Conservation (phyloP, 2,113 vertebrate species). For the Papio anubis region DNA sequence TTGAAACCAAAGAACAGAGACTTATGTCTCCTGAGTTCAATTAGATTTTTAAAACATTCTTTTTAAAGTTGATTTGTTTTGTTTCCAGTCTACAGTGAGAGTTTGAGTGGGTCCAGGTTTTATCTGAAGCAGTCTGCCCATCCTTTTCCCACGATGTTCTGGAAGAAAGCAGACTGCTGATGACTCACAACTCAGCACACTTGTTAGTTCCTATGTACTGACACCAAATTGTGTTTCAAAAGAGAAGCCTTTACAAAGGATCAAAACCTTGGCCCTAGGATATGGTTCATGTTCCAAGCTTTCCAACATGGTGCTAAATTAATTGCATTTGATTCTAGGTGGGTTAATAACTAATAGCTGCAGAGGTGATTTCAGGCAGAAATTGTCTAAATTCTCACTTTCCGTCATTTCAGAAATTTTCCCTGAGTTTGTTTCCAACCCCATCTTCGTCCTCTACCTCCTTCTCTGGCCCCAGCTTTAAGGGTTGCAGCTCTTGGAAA, state of each 20-base stretch:
- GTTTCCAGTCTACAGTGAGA: conserved; percentile 37
- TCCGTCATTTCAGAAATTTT: conserved; percentile 8
- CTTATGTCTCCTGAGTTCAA: conserved; percentile 6
- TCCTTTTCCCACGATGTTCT: conserved; percentile 57
- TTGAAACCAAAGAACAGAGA: neutral
- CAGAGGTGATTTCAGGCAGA: neutral
- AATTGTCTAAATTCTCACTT: conserved; percentile 5
- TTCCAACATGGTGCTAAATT: conserved; percentile 10
- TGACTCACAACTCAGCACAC: conserved; percentile 61
- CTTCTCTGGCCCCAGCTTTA: neutral
- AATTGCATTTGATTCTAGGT: conserved; percentile 9
- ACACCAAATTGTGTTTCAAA: conserved; percentile 59
- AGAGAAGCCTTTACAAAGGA: conserved; percentile 44
- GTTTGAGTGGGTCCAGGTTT: conserved; percentile 53
- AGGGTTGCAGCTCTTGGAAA: neutral
- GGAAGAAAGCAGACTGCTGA: conserved; percentile 17
- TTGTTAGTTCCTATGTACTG: conserved; percentile 52
- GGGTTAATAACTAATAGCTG: neutral
- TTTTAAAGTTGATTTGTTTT: neutral
- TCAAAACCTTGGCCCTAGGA: conserved; percentile 22
- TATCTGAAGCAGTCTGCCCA: conserved; percentile 50
- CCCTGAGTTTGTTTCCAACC: neutral
- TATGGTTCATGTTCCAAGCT: neutral
- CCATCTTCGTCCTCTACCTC: neutral
- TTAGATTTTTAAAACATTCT: conserved; percentile 1